phyloP scores from a whole-genome alignment of 2,797 vertebrate species.

The Catamblyrhynchus diadema region DNA sequence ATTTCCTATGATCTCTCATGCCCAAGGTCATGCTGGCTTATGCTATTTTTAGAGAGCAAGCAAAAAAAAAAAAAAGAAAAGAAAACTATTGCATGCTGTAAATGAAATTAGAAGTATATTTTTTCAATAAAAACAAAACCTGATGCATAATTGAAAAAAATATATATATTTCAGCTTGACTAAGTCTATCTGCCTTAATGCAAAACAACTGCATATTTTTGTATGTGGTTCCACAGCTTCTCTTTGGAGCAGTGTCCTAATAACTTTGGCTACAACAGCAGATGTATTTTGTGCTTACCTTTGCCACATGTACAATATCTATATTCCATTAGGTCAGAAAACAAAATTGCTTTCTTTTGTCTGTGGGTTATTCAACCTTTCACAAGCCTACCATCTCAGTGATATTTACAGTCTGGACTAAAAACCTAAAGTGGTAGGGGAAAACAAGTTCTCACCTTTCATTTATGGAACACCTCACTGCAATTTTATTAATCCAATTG shows the following conservation, averaged over 20 bases:
- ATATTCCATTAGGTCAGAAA: neutral
- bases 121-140: neutral
- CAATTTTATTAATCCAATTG: neutral
- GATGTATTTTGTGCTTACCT: neutral
- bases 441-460: neutral
- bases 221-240: neutral
- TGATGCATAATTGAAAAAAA: neutral
- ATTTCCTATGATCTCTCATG: neutral
- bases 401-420: slow-evolving; percentile 25
- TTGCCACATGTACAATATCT: neutral
- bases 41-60: neutral
- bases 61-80: rapidly evolving
- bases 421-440: neutral
- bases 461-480: neutral
- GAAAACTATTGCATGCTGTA: rapidly evolving
- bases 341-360: neutral
- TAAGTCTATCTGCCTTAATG: neutral
- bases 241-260: neutral
- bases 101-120: neutral
- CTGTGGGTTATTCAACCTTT: slow-evolving; percentile 25
- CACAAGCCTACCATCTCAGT: neutral
- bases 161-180: neutral
- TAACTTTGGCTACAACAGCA: neutral
- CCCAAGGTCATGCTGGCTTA: neutral
- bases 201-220: neutral